Conservation (phyloP, 2,888 invertebrate species). For the Stegophylla sp. region DNA sequence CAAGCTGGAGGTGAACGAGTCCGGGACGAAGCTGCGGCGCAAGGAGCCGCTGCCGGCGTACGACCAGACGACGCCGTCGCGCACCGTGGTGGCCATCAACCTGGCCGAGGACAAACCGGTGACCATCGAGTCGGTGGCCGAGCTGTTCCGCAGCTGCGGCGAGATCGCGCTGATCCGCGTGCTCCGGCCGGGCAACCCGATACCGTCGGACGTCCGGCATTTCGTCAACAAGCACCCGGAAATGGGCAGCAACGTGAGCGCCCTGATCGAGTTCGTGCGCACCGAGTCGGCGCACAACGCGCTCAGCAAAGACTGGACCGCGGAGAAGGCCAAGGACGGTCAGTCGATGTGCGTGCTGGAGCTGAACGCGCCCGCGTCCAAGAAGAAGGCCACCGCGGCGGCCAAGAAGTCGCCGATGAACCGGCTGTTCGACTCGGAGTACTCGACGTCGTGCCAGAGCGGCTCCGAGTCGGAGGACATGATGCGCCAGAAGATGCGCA, state of each 20-base stretch:
- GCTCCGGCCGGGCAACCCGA: constrained; percentile 84
- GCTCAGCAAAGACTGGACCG: constrained; percentile 70
- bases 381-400: constrained; percentile 71
- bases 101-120: constrained; percentile 81
- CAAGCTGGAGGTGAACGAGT: constrained; percentile 85
- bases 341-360: constrained; percentile 77
- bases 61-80: constrained; percentile 90
- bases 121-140: constrained; percentile 88
- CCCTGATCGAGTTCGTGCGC: constrained; percentile 88
- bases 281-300: constrained; percentile 86
- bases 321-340: constrained; percentile 67
- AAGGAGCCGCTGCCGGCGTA: constrained; percentile 84
- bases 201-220: constrained; percentile 88
- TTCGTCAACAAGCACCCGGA: constrained; percentile 90
- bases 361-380: constrained; percentile 74
- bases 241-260: constrained; percentile 84
- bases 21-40: constrained; percentile 87
- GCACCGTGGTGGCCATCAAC: constrained; percentile 86
- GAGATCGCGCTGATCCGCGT: constrained; percentile 89
- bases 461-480: constrained; percentile 68
- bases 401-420: constrained; percentile 68
- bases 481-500: constrained; percentile 63
- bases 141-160: constrained; percentile 85
- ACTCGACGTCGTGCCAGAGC: constrained; percentile 68
- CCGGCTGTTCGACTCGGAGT: constrained; percentile 70